Percentiles rank a stretch among this genome's conserved stretches.
These are phyloP conservation scores for Triplophysa bombifrons DNA, from an alignment of 2,797 vertebrate genomes.

Conservation along the genomic window DNA sequence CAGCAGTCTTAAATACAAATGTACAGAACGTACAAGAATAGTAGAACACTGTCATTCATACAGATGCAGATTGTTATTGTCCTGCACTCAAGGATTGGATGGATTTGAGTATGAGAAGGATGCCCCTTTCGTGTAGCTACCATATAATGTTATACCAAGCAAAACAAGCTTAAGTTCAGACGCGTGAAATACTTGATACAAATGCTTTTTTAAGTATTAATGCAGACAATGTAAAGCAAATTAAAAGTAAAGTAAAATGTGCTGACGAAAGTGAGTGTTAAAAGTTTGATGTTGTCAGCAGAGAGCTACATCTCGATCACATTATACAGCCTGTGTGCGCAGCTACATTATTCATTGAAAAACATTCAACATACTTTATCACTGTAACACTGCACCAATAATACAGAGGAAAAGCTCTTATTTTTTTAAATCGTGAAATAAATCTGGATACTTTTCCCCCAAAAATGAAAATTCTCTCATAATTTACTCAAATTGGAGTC, in stretches of 20 bases:
- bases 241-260: neutral
- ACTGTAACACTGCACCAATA: neutral
- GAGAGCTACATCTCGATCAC: neutral
- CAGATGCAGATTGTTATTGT: slow-evolving; percentile 17
- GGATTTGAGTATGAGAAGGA: slow-evolving; percentile 16
- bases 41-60: neutral
- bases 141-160: slow-evolving; percentile 7
- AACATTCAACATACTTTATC: neutral
- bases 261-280: neutral
- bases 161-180: neutral
- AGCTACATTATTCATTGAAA: slow-evolving; percentile 8
- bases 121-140: slow-evolving; percentile 13
- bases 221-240: neutral
- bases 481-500: too few species aligned
- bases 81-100: slow-evolving; percentile 29
- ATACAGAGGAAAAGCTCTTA: neutral
- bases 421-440: too few species aligned
- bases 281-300: slow-evolving; percentile 7
- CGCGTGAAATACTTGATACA: slow-evolving; percentile 11
- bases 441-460: too few species aligned
- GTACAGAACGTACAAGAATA: slow-evolving; percentile 32
- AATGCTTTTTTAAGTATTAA: slow-evolving; percentile 9
- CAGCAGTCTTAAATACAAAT: slow-evolving; percentile 10
- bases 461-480: too few species aligned
- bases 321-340: neutral